A percentile compares a stretch with the other conserved stretches of the same genome.
Evolutionary conservation across 2,113 vertebrate species (phyloP).

Genomic region (Vireo altiloquus): DNA sequence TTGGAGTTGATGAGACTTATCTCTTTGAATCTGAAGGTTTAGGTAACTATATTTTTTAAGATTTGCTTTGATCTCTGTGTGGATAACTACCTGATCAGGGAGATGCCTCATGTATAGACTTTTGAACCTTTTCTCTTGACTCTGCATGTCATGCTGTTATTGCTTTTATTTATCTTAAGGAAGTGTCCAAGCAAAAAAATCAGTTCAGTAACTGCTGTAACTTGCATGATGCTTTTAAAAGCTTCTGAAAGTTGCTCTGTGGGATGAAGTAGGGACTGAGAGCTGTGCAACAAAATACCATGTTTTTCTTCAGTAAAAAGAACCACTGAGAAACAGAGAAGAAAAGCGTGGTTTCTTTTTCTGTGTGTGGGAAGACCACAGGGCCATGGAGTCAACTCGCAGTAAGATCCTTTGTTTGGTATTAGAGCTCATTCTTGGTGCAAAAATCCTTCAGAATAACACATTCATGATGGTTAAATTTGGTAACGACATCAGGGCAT

Average conservation of each 20-base stretch:
- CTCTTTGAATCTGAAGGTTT: constrained; percentile 98
- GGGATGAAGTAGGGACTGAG: neutral
- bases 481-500: neutral
- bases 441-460: constrained; percentile 14
- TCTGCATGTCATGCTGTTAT: neutral
- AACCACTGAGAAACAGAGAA: neutral
- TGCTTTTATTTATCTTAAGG: neutral
- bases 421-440: neutral
- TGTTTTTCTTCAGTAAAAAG: constrained; percentile 14
- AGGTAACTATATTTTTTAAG: constrained; percentile 72
- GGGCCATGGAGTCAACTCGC: neutral
- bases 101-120: neutral
- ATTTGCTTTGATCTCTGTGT: neutral
- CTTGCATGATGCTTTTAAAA: neutral
- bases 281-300: neutral
- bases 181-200: neutral
- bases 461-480: neutral
- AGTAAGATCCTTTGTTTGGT: constrained; percentile 24
- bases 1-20: constrained; percentile 92
- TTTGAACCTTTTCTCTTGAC: neutral
- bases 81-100: neutral
- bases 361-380: neutral
- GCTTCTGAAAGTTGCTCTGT: neutral
- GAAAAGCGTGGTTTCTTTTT: neutral
- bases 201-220: neutral